Evolutionary conservation across 2,113 vertebrate genomes (phyloP), one percentile per base, ranked within the genome.

Genomic region (Apodemus speciosus): DNA sequence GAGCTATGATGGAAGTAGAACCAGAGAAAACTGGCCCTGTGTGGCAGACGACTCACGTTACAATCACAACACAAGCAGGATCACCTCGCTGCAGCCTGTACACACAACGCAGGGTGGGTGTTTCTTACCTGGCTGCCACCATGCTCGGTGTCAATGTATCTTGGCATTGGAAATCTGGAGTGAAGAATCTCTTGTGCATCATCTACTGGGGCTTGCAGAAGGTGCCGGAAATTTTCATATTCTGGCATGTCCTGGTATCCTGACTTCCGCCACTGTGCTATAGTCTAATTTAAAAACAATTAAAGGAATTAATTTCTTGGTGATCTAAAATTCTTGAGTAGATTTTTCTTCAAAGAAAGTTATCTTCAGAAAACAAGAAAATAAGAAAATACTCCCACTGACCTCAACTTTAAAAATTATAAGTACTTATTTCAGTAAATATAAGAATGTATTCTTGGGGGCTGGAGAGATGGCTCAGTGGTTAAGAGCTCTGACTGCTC

Each of bases 141-240:
- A 8, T 99, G 99, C 94, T 99, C 99, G 0, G 99, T 99, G 97
- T 99, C 99, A 18, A 99, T 99, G 91, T 99, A 99, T 90, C 99
- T 98, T 0, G 99, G 99, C 99, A 99, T 99, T 32, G 99, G 99
- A 98, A 99, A 99, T 60, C 99, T 98, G 27, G 98, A 99, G 96
- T 99, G 99, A 84, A 99, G 98, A 95, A 99, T 99, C 98, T 99
- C 99, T 96, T 99, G 99, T 2, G 99, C 99, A 20, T 99, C 99
- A 8, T 99, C 99, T 76, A 99, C 96, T 0, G 99, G 99, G 66
- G 99, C 99, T 97, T 99, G 99, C 0, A 99, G 98, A 58, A 99
- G 99, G 93, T 99, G 99, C 68, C 98, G 98, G 94, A 99, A 99
- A 95, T 99, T 99, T 92, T 99, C 99, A 85, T 99, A 99, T 95